A percentile compares a stretch with the other conserved stretches of the same genome.
phyloP scores from a whole-genome alignment of 2,797 vertebrate species.

The Merluccius polli region DNA sequence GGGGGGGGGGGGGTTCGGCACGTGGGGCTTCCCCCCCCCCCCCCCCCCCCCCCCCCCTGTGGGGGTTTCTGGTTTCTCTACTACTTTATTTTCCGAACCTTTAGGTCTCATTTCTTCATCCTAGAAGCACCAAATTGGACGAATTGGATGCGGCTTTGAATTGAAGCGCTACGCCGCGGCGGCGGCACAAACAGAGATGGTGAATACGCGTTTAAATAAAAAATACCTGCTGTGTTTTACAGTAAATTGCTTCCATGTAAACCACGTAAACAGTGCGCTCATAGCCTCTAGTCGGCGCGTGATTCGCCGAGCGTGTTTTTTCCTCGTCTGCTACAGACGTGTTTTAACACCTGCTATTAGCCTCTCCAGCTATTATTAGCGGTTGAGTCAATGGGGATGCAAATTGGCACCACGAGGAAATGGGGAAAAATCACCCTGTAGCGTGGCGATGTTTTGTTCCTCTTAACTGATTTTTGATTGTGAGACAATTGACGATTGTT shows the following conservation, averaged over 20 bases:
- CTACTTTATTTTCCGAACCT: neutral
- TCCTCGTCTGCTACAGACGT: neutral
- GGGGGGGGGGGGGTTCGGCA: slow-evolving; percentile 50
- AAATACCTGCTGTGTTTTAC: neutral
- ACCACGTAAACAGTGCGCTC: neutral
- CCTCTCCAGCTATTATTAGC: no score
- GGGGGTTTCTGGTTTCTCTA: slow-evolving; percentile 20
- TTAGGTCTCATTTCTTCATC: neutral
- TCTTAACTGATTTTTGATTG: slow-evolving; percentile 17
- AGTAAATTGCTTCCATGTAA: neutral
- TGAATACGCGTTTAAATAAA: neutral
- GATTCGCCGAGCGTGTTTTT: neutral
- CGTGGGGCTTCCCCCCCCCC: slow-evolving; percentile 58
- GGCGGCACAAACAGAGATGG: neutral
- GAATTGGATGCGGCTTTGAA: neutral
- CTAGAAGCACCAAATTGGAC: no score
- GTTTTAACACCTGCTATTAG: neutral
- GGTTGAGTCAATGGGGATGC: neutral
- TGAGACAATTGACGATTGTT: slow-evolving; percentile 23
- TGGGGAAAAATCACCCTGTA: neutral
- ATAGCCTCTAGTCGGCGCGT: neutral
- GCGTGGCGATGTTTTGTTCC: neutral
- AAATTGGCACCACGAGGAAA: slow-evolving; percentile 1
- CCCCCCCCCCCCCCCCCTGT: slow-evolving; percentile 23
- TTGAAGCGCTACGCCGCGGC: neutral